Evolutionary conservation across 2,113 vertebrate species (phyloP).

Genomic region (Boleophthalmus pectinirostris): DNA sequence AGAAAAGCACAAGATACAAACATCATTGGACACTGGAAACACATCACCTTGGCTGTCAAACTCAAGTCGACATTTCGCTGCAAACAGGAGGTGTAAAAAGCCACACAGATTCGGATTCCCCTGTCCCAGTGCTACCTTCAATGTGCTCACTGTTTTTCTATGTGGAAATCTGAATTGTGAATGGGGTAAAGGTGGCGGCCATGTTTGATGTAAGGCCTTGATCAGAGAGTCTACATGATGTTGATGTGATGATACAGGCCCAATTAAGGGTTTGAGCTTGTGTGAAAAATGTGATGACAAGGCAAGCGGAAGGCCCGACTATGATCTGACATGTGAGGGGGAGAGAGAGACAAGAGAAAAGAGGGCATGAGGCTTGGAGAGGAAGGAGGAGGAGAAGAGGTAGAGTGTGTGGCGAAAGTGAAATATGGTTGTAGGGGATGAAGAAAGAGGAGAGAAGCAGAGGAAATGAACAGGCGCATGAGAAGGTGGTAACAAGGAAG

Average conservation of each 20-base stretch:
- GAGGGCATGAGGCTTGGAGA: background rate
- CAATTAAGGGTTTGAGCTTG: constrained; percentile 72
- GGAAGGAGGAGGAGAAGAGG: constrained; percentile 27
- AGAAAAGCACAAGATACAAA: constrained; percentile 65
- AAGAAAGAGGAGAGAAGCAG: constrained; percentile 51
- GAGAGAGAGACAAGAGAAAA: constrained; percentile 41
- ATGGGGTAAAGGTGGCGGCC: constrained; percentile 58
- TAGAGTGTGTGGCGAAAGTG: constrained; percentile 22
- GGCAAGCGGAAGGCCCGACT: constrained; percentile 69
- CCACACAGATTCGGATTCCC: constrained; percentile 52
- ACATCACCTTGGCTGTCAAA: constrained; percentile 70
- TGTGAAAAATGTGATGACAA: constrained; percentile 77
- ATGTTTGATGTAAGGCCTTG: constrained; percentile 68
- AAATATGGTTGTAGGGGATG: constrained; percentile 41
- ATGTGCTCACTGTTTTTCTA: constrained; percentile 26
- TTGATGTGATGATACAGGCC: constrained; percentile 75
- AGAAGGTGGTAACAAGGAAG: constrained; percentile 48
- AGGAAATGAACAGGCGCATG: constrained; percentile 63
- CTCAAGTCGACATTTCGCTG: constrained; percentile 56
- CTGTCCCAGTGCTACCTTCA: constrained; percentile 53
- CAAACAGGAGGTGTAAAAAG: constrained; percentile 67
- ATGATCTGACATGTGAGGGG: constrained; percentile 74
- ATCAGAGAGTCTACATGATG: constrained; percentile 72
- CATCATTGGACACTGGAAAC: constrained; percentile 62
- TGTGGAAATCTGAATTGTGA: constrained; percentile 28